Evolutionary conservation across 2,113 vertebrate genomes (phyloP).

Genomic region (Phalacrocorax carbo): DNA sequence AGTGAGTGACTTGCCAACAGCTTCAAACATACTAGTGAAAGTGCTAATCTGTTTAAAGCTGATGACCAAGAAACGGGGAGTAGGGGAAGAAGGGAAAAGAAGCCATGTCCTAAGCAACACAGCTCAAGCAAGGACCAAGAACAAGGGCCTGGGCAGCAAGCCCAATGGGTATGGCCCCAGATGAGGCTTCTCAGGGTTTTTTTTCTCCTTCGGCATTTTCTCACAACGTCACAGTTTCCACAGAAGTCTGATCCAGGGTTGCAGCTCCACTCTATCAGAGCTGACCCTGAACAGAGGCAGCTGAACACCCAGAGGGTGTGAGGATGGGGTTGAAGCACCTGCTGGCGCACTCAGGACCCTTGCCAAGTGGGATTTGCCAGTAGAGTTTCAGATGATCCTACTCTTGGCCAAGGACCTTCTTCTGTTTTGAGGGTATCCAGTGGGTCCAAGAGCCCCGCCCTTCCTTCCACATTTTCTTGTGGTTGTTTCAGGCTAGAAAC

Average conservation of each 20-base stretch:
- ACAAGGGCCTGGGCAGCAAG: not conserved
- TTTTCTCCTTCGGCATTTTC: not conserved
- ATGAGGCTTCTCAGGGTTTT: not conserved
- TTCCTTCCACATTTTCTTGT: not conserved
- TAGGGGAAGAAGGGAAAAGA: not conserved
- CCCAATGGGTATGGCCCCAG: accelerated
- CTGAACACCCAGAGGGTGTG: not conserved
- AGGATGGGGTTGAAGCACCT: not conserved
- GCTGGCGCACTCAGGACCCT: not conserved
- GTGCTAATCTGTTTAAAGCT: not conserved
- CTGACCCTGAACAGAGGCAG: not conserved
- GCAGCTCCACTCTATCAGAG: not conserved
- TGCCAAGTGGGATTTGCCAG: not conserved
- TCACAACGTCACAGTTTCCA: not conserved
- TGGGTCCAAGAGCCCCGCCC: not conserved
- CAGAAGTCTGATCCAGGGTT: not conserved
- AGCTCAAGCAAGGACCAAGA: not conserved
- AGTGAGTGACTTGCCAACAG: not conserved
- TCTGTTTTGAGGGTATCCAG: not conserved
- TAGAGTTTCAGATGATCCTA: not conserved
- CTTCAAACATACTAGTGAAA: not conserved
- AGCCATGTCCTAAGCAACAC: not conserved
- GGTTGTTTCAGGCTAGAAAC: accelerated
- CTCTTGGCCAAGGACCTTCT: not conserved
- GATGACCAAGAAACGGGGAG: not conserved